phyloP scores from a whole-genome alignment of 2,888 invertebrate species.

The Scaeva pyrastri region DNA sequence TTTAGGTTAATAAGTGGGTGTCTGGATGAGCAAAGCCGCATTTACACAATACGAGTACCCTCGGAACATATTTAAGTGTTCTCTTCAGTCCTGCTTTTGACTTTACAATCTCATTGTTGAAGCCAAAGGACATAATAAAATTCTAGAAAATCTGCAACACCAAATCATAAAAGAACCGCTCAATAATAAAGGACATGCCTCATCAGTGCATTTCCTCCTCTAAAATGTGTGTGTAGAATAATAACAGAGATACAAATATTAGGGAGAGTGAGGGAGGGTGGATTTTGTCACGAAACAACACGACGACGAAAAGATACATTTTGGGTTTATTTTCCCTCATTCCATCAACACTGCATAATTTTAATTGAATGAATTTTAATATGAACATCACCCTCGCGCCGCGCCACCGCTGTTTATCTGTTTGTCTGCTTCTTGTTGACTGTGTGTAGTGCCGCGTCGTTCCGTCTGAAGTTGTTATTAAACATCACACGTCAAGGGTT shows the following conservation, averaged over 20 bases:
- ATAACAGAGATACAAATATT: not conserved
- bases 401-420: not conserved
- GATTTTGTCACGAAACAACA: slow-evolving; percentile 54
- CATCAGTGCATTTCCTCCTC: slow-evolving; percentile 14
- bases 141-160: slow-evolving; percentile 54
- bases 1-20: slow-evolving; percentile 30
- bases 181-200: not conserved
- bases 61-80: slow-evolving; percentile 9
- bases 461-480: slow-evolving; percentile 8
- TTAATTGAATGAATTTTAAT: slow-evolving; percentile 69
- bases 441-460: not conserved
- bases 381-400: slow-evolving; percentile 52
- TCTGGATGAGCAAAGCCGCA: slow-evolving; percentile 6
- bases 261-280: slow-evolving; percentile 41
- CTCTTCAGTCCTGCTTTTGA: slow-evolving; percentile 46
- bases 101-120: slow-evolving; percentile 46
- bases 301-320: slow-evolving; percentile 33
- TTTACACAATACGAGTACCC: slow-evolving; percentile 13
- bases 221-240: not conserved
- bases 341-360: slow-evolving; percentile 37
- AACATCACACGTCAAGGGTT: slow-evolving; percentile 26
- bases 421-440: slow-evolving; percentile 17
- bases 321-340: not conserved
- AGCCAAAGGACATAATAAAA: slow-evolving; percentile 41
- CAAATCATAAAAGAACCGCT: slow-evolving; percentile 52